Percentiles rank a stretch among this genome's conserved stretches.
Conservation (phyloP, 30 jellyfish, hydroid and myxozoan genomes). For the Aurelia coerulea region DNA sequence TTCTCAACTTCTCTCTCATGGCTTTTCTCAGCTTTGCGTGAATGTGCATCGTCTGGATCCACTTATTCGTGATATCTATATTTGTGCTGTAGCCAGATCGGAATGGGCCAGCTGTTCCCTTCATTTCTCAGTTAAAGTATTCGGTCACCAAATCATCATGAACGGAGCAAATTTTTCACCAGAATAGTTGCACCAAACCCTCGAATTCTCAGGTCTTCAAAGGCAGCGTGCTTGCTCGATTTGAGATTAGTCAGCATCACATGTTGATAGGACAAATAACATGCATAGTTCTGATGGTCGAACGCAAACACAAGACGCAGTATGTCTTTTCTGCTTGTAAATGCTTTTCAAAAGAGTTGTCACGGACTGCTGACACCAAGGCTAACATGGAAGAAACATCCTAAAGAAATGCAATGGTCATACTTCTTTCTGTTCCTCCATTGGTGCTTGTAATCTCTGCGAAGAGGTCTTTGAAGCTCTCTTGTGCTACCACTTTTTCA, state of each 20-base stretch:
- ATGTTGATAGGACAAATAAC: slow-evolving; percentile 1
- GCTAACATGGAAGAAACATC: slow-evolving; percentile 9
- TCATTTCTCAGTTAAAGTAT: neutral
- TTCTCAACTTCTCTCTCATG: slow-evolving; percentile 7
- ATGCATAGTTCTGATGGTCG: neutral
- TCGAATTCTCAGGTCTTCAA: neutral
- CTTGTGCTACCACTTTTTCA: neutral
- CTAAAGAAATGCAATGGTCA: neutral
- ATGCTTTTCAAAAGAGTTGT: slow-evolving; percentile 1
- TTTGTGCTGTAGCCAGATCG: slow-evolving; percentile 21
- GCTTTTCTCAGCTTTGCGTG: neutral
- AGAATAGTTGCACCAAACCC: neutral
- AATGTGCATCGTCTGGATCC: slow-evolving; percentile 22
- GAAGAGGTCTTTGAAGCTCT: neutral
- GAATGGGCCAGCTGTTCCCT: slow-evolving; percentile 33
- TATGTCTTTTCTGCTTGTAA: neutral
- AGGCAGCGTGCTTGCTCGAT: neutral
- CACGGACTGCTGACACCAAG: slow-evolving; percentile 13
- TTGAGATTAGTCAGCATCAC: slow-evolving; percentile 3
- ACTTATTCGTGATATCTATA: neutral
- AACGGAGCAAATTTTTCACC: neutral
- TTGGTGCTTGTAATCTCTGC: slow-evolving; percentile 1
- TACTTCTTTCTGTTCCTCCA: neutral
- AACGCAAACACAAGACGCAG: neutral
- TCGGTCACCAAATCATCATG: slow-evolving; percentile 9